phyloP scores from a whole-genome alignment of 1,140 invertebrate species.

The Ips nitidus region DNA sequence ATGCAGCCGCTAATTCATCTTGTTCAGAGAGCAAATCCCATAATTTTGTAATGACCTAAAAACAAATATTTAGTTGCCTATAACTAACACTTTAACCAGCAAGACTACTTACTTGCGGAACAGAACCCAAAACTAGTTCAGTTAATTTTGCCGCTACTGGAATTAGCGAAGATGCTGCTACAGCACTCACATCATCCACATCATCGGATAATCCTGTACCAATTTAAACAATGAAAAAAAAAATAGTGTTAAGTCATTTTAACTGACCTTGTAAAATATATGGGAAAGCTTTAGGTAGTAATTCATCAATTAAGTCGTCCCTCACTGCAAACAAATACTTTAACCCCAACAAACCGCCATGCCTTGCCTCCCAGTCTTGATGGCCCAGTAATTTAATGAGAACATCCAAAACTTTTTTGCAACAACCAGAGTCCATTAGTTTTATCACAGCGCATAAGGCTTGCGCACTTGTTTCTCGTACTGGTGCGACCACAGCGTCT shows the following conservation, averaged over 20 bases:
- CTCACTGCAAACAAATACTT: conserved; percentile 90
- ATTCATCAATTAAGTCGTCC: conserved; percentile 67
- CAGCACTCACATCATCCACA: conserved; percentile 93
- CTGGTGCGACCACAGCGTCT: conserved; percentile 97
- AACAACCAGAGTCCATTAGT: conserved; percentile 64
- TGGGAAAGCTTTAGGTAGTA: conserved; percentile 71
- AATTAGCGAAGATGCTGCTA: conserved; percentile 85
- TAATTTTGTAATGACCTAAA: conserved; percentile 43
- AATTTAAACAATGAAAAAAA: not conserved
- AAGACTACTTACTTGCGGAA: conserved; percentile 35
- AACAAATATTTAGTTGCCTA: not conserved
- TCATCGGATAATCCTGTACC: conserved; percentile 71
- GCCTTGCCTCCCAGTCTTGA: conserved; percentile 90
- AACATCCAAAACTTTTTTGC: conserved; percentile 68
- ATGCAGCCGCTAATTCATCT: conserved; percentile 81
- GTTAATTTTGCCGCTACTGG: conserved; percentile 76
- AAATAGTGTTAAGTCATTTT: not conserved
- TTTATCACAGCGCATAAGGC: conserved; percentile 78
- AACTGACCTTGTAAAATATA: conserved; percentile 58
- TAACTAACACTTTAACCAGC: not conserved
- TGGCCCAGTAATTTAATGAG: conserved; percentile 75
- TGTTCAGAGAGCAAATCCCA: conserved; percentile 74
- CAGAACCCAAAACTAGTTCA: conserved; percentile 56
- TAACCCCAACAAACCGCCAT: conserved; percentile 88
- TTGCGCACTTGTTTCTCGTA: conserved; percentile 94